These are phyloP conservation scores for Sebastes cheni DNA, from an alignment of 2,797 vertebrate genomes.

Conservation along the genomic window DNA sequence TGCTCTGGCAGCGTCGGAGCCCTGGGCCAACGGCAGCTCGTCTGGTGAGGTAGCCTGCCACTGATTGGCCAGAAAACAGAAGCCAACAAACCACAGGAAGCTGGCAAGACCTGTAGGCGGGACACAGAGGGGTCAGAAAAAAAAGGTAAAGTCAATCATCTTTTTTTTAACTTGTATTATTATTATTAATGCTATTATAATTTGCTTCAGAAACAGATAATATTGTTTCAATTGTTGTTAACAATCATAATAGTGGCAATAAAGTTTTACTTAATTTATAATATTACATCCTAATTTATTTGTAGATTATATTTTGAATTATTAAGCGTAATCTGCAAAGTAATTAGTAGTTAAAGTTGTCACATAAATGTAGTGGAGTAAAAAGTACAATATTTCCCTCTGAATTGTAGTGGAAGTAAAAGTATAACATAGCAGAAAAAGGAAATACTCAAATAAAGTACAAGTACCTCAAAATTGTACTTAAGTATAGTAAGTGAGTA, in stretches of 20 bases:
- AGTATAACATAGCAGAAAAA: not conserved
- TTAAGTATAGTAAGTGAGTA: not conserved
- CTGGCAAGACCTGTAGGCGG: conserved; percentile 66
- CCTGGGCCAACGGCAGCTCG: conserved; percentile 81
- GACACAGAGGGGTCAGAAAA: not conserved
- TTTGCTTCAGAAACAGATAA: too few relatives aligned
- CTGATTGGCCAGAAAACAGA: conserved; percentile 95
- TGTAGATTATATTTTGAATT: not conserved
- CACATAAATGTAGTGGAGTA: not conserved
- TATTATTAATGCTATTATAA: not conserved
- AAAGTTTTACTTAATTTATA: not conserved
- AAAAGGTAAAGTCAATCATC: not conserved
- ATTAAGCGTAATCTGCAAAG: not conserved
- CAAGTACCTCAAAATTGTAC: not conserved
- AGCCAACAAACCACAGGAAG: conserved; percentile 94
- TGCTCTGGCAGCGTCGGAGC: conserved; percentile 88
- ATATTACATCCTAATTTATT: not conserved
- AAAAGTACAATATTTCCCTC: not conserved
- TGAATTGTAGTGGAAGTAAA: too few relatives aligned
- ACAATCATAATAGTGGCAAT: too few relatives aligned
- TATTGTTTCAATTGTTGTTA: too few relatives aligned
- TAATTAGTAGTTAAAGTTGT: not conserved
- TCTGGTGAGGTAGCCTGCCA: conserved; percentile 87
- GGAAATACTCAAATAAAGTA: not conserved
- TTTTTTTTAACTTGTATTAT: not conserved